A percentile compares a stretch with the other conserved stretches of the same genome.
phyloP scores from a whole-genome alignment of 2,113 vertebrate genomes.

The Alethe diademata region DNA sequence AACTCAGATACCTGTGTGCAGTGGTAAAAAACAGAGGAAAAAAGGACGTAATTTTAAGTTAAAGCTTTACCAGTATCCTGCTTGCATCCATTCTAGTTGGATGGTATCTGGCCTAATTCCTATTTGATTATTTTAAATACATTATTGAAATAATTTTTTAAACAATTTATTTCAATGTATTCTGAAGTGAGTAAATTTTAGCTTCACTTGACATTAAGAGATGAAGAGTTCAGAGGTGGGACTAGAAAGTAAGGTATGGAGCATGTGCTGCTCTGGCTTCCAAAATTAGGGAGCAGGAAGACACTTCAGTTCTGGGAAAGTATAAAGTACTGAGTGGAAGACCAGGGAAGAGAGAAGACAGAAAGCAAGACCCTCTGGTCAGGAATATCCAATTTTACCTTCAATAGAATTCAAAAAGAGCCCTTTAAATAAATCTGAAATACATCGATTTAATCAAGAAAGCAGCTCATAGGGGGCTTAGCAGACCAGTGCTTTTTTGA shows the following conservation, averaged over 20 bases:
- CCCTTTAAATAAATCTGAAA: not conserved
- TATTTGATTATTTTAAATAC: not conserved
- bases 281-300: not conserved
- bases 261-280: not conserved
- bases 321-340: not conserved
- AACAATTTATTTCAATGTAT: not conserved
- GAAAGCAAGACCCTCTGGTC: not conserved
- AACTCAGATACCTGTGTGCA: not conserved
- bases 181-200: not conserved
- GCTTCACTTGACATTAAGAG: not conserved
- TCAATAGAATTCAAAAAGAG: not conserved
- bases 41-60: not conserved
- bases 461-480: not conserved
- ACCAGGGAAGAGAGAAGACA: not conserved
- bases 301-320: not conserved
- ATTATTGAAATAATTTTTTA: not conserved
- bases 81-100: not conserved
- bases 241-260: not conserved
- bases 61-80: not conserved
- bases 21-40: accelerated
- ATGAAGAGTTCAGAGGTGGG: not conserved
- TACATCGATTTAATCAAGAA: not conserved
- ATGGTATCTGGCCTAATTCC: not conserved
- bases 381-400: not conserved
- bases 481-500: not conserved